Conservation (phyloP, 2,113 vertebrate species). For the Electrona antarctica region DNA sequence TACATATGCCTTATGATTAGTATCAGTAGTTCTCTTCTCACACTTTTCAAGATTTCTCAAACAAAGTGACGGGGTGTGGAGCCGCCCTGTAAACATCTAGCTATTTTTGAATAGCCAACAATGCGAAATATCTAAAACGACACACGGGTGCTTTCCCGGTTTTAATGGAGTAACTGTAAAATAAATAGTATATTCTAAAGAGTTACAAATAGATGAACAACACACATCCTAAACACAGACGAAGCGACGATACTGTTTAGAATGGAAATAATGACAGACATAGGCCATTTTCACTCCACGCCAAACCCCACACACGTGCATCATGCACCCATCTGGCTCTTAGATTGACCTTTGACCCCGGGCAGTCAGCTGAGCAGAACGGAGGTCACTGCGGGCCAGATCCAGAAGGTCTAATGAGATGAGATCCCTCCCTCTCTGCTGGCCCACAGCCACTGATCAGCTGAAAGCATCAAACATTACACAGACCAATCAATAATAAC, state of each 20-base stretch:
- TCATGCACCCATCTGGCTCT: slow-evolving; percentile 48
- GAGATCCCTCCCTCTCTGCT: slow-evolving; percentile 22
- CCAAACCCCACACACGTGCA: slow-evolving; percentile 21
- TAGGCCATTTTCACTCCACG: background rate
- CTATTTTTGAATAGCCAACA: too few relatives aligned
- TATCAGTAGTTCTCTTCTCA: too few relatives aligned
- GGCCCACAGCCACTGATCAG: slow-evolving; percentile 25
- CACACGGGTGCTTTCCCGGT: too few relatives aligned
- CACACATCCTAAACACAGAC: too few relatives aligned
- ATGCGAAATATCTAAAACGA: too few relatives aligned
- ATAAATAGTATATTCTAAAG: background rate
- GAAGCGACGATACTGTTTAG: background rate
- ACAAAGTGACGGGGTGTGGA: too few relatives aligned
- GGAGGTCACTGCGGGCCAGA: slow-evolving; percentile 36
- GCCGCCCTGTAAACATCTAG: too few relatives aligned
- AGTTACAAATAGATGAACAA: background rate
- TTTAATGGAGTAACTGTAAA: background rate
- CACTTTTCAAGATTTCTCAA: too few relatives aligned
- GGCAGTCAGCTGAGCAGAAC: slow-evolving; percentile 39
- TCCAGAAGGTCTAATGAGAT: slow-evolving; percentile 52
- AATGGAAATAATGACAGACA: background rate
- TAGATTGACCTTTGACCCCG: slow-evolving; percentile 58
- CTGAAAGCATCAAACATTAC: slow-evolving; percentile 19
- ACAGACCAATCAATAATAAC: slow-evolving; percentile 61
- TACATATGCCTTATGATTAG: too few relatives aligned